phyloP scores from a whole-genome alignment of 2,113 vertebrate genomes.

The Chroicocephalus ridibundus region DNA sequence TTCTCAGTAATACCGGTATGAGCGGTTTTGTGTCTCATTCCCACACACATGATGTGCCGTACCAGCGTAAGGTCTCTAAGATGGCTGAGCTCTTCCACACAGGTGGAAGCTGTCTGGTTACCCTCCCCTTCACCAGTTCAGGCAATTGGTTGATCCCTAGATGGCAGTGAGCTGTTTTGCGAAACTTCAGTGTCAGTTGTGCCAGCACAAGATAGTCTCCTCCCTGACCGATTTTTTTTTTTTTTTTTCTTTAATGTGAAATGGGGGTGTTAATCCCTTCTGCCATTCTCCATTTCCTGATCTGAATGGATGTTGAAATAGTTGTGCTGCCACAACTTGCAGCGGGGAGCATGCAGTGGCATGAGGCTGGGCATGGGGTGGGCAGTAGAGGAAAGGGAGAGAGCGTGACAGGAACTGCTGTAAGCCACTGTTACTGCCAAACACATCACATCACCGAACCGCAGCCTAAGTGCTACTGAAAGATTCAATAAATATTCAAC shows the following conservation, averaged over 20 bases:
- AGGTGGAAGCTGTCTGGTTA: neutral
- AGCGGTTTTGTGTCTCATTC: neutral
- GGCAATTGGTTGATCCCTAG: neutral
- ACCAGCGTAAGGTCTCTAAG: neutral
- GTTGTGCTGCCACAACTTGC: slow-evolving; percentile 24
- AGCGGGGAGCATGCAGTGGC: neutral
- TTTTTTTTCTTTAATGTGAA: neutral
- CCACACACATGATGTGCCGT: neutral
- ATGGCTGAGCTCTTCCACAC: neutral
- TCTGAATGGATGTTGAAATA: slow-evolving; percentile 44
- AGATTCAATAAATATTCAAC: neutral
- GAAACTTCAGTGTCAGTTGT: neutral
- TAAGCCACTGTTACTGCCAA: neutral
- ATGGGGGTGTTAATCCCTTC: neutral
- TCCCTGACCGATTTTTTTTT: fast-evolving
- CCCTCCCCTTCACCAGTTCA: neutral
- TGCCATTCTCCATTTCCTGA: slow-evolving; percentile 19
- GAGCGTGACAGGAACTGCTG: neutral
- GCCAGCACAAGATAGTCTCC: neutral
- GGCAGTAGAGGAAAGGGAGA: neutral
- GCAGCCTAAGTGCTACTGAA: neutral
- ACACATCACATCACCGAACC: neutral
- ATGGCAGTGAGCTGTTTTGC: neutral
- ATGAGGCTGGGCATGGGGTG: neutral
- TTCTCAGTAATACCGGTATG: neutral